Evolutionary conservation across 2,797 vertebrate species (phyloP), one percentile per base, ranked within the genome.

Genomic region (Ammospiza maritima): DNA sequence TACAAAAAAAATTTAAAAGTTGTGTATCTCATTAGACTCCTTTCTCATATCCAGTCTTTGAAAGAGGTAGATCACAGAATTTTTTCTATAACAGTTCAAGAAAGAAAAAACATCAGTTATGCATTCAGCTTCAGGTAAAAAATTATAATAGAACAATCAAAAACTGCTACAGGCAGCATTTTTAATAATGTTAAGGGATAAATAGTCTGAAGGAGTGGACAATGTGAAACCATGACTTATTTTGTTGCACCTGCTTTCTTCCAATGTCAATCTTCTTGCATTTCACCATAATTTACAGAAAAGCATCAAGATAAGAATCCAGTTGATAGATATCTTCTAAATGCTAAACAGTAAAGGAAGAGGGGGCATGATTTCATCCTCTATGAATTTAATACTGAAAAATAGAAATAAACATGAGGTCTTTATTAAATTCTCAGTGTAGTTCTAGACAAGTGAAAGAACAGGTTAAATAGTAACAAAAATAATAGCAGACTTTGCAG

Each of bases 1-100:
- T 94, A 69, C 88, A 87, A 94, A 94, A 26, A 7, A 7, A 56
- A 9, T 2, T 2, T 6, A 6, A n/a, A 12, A 5, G 5, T 2
- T 58, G 6, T 72, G 36, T 82, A 23, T 94, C 77, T 91, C 70
- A 73, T 96, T 93, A 72, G 47, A 82, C 56, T 78, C 48, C 66
- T 48, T 95, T 85, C 61, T 94, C 74, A 81, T 89, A 81, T 71
- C 40, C 77, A 84, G 36, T 72, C 58, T 71, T 85, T 72, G 36
- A 58, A 78, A 94, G 30, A 71, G 6, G 23, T 13, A 19, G 9
- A 32, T 60, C 34, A 72, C 34, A 74, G 10, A 17, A 66, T 5
- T 5, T 60, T 66, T 85, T 44, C 44, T 64, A 13, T 32, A 70
- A 15, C 9, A 56, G 26, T n/a, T 65, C 19, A 66, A 72, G 45